Conservation (phyloP, 2,113 vertebrate species). For the Heteronetta atricapilla region DNA sequence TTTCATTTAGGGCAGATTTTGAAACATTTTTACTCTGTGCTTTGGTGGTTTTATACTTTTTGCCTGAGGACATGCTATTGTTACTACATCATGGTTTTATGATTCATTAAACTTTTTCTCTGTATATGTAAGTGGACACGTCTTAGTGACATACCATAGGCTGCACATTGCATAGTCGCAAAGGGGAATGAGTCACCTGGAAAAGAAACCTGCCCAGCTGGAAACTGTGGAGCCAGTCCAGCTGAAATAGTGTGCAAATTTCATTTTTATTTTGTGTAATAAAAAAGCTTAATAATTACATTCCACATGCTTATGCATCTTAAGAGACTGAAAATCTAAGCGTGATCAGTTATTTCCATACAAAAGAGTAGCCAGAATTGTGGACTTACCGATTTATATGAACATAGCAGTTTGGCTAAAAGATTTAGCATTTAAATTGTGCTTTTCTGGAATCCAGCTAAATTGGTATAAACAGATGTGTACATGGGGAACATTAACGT, state of each 20-base stretch:
- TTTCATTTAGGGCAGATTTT: background rate
- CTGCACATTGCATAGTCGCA: background rate
- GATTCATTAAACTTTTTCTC: conserved; percentile 11
- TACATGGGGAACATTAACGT: background rate
- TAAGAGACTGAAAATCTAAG: background rate
- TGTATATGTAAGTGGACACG: background rate
- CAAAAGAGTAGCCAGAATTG: background rate
- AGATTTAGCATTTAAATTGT: background rate
- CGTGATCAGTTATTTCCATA: background rate
- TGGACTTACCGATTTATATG: background rate
- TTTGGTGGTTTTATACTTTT: background rate
- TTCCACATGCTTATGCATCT: background rate
- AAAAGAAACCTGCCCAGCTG: background rate
- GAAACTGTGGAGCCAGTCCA: background rate
- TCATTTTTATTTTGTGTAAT: background rate
- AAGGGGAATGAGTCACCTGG: conserved; percentile 13
- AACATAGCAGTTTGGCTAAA: background rate
- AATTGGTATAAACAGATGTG: background rate
- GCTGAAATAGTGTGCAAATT: background rate
- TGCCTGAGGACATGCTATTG: background rate
- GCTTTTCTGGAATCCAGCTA: background rate
- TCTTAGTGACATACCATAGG: background rate
- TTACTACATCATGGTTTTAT: background rate
- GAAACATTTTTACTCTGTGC: background rate
- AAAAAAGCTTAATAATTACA: background rate